These are phyloP conservation scores for Limenitis camilla DNA, from an alignment of 2,888 invertebrate species.

Conservation along the genomic window DNA sequence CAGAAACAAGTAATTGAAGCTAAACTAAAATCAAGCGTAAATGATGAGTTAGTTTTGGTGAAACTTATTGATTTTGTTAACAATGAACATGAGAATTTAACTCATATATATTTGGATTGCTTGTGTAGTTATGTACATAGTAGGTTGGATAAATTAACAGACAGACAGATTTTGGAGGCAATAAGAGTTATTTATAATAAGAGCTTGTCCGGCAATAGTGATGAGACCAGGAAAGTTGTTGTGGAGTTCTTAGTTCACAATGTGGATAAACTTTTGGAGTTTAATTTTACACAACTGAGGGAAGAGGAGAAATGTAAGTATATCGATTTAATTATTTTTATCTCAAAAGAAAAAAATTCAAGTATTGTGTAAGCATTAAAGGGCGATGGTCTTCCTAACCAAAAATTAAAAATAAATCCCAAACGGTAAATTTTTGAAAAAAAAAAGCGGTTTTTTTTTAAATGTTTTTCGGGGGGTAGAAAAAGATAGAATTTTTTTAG, in stretches of 20 bases:
- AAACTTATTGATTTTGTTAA: slow-evolving; percentile 38
- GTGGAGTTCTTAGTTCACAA: slow-evolving; percentile 43
- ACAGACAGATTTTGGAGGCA: slow-evolving; percentile 32
- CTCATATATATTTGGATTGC: slow-evolving; percentile 48
- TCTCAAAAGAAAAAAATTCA: background rate
- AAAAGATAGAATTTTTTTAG: no score
- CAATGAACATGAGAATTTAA: slow-evolving; percentile 47
- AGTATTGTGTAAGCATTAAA: no score
- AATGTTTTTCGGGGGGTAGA: no score
- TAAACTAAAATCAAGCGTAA: slow-evolving; percentile 23
- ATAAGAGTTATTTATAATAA: slow-evolving; percentile 39
- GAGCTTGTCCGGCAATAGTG: slow-evolving; percentile 44
- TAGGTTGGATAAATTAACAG: slow-evolving; percentile 22
- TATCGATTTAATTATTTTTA: background rate
- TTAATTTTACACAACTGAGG: slow-evolving; percentile 23
- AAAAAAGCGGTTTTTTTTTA: no score
- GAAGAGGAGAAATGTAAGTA: slow-evolving; percentile 37
- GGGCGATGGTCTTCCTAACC: no score
- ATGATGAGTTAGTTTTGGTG: slow-evolving; percentile 32
- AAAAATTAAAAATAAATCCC: no score
- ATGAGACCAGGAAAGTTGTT: slow-evolving; percentile 36
- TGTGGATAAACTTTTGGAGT: slow-evolving; percentile 27
- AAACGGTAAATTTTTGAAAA: no score
- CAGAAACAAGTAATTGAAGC: slow-evolving; percentile 36
- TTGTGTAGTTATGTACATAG: slow-evolving; percentile 37